phyloP scores from a whole-genome alignment of 2,797 vertebrate genomes.

The Mallotus villosus region DNA sequence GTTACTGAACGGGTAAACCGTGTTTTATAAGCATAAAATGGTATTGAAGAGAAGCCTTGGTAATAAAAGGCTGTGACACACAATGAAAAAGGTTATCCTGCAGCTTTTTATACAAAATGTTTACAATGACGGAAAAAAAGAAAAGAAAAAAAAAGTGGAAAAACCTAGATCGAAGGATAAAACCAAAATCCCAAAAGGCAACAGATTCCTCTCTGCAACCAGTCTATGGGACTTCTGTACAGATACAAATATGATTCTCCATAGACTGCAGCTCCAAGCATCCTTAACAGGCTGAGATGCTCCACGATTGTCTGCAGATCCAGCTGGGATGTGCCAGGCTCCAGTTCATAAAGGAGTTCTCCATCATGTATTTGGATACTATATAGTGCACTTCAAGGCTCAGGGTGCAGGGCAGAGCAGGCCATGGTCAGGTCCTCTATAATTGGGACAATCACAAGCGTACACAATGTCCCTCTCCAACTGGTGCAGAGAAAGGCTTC shows the following conservation, averaged over 20 bases:
- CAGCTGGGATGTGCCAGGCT: slow-evolving; percentile 38
- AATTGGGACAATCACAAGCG: background rate
- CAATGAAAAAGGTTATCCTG: slow-evolving; percentile 22
- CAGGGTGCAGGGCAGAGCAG: background rate
- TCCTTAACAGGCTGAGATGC: slow-evolving; percentile 40
- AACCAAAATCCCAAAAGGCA: slow-evolving; percentile 26
- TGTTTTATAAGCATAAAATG: slow-evolving; percentile 11
- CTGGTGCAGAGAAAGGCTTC: slow-evolving; percentile 26
- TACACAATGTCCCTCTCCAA: slow-evolving; percentile 26
- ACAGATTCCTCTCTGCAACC: no score
- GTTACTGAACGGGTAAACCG: slow-evolving; percentile 24
- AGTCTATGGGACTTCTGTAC: no score
- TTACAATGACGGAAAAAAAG: slow-evolving; percentile 13
- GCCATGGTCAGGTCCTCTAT: background rate
- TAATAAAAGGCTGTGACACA: background rate
- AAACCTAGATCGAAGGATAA: slow-evolving; percentile 22
- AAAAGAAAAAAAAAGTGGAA: slow-evolving; percentile 24
- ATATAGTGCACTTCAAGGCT: background rate
- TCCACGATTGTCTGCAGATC: slow-evolving; percentile 60
- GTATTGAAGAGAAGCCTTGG: background rate
- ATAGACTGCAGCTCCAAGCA: slow-evolving; percentile 38
- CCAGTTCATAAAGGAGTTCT: background rate
- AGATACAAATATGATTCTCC: slow-evolving; percentile 21
- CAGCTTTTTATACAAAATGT: slow-evolving; percentile 20
- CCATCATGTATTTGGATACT: background rate